Conservation (phyloP, 2,797 vertebrate species). For the Cynopterus sphinx region DNA sequence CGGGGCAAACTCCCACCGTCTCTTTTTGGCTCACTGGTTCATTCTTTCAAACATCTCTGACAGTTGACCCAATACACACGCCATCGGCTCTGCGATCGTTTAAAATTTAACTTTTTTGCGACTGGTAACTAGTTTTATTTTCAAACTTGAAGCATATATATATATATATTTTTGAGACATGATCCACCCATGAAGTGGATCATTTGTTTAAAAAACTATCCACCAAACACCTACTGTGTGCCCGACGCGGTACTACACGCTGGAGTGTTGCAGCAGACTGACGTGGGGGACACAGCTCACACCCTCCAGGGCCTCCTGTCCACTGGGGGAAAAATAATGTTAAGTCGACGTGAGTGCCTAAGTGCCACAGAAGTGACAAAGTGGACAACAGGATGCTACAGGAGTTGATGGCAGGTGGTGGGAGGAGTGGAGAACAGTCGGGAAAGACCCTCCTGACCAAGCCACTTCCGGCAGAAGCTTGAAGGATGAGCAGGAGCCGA, state of each 20-base stretch:
- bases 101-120: not conserved
- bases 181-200: not conserved
- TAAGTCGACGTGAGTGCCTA: not conserved
- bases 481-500: not conserved
- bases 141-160: not conserved
- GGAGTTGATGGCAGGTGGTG: not conserved
- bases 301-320: not conserved
- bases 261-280: accelerated
- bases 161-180: not conserved
- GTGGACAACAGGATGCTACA: not conserved
- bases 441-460: not conserved
- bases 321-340: not conserved
- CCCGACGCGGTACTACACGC: not conserved
- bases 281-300: not conserved
- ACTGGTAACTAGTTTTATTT: constrained; percentile 8
- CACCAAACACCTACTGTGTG: accelerated
- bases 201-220: not conserved
- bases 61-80: not conserved
- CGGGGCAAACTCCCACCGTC: not conserved
- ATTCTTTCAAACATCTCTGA: not conserved
- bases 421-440: not conserved
- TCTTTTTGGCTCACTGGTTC: not conserved
- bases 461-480: not conserved
- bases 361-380: not conserved
- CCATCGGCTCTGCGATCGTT: not conserved